Conservation (phyloP, 2,888 invertebrate genomes). For the Sminthurinus aureus region DNA sequence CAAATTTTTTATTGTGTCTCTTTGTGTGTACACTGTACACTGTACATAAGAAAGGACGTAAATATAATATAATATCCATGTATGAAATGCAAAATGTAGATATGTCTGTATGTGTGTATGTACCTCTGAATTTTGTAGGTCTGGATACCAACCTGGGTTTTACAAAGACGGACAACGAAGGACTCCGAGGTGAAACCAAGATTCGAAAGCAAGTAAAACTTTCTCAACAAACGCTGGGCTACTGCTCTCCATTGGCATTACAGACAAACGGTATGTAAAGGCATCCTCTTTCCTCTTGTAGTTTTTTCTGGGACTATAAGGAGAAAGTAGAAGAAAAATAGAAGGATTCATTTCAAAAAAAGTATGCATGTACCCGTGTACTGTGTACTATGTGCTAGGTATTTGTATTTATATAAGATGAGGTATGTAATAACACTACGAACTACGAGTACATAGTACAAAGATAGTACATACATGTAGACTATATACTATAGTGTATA, state of each 20-base stretch:
- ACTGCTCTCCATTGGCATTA: conserved; percentile 81
- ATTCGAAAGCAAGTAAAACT: conserved; percentile 77
- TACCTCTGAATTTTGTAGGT: conserved; percentile 65
- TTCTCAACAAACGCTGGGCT: conserved; percentile 78
- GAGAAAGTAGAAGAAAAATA: neutral
- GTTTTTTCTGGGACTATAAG: neutral
- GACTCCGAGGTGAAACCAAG: conserved; percentile 74
- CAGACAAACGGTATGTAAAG: conserved; percentile 78
- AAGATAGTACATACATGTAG: too few species aligned
- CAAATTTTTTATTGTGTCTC: neutral
- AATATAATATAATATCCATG: too few species aligned
- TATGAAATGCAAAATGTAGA: too few species aligned
- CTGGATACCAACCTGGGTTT: conserved; percentile 79
- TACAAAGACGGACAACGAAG: conserved; percentile 72
- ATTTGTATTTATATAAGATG: too few species aligned
- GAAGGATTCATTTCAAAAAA: neutral
- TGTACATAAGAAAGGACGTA: too few species aligned
- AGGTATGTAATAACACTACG: conserved; percentile 28
- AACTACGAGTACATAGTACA: neutral
- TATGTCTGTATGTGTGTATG: too few species aligned
- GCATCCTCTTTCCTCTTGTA: conserved; percentile 6
- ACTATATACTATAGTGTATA: too few species aligned
- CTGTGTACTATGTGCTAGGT: too few species aligned
- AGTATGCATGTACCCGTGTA: neutral
- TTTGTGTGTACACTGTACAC: neutral